Evolutionary conservation across 2,113 vertebrate species (phyloP).

Genomic region (Takifugu flavidus): DNA sequence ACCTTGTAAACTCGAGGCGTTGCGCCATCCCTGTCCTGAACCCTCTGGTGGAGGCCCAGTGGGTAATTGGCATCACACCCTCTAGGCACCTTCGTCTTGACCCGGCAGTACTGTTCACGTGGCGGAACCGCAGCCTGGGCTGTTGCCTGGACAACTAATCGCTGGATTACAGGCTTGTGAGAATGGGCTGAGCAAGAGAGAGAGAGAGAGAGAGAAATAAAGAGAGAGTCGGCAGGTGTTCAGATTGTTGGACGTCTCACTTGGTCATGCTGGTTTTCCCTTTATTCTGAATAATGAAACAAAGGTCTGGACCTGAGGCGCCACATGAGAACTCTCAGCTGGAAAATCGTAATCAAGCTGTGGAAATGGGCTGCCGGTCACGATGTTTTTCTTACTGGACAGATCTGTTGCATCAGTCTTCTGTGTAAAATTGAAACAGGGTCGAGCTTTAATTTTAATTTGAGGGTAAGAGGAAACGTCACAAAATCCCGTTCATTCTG

Average conservation of each 20-base stretch:
- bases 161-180: conserved; percentile 50
- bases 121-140: conserved; percentile 34
- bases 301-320: conserved; percentile 10
- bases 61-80: conserved; percentile 53
- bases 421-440: too few species aligned
- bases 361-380: too few species aligned
- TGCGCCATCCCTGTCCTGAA: conserved; percentile 25
- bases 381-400: conserved; percentile 2
- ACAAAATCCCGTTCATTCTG: too few species aligned
- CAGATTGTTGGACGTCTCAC: conserved; percentile 30
- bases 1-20: conserved; percentile 9
- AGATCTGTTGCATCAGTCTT: background rate
- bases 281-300: conserved; percentile 30
- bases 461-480: too few species aligned
- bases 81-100: conserved; percentile 53
- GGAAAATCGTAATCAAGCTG: conserved; percentile 16
- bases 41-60: conserved; percentile 24
- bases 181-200: conserved; percentile 1
- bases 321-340: conserved; percentile 24
- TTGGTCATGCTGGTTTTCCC: conserved; percentile 26
- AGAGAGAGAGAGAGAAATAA: background rate
- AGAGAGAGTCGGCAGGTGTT: conserved; percentile 14
- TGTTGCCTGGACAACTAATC: conserved; percentile 67
- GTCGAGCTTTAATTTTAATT: too few species aligned
- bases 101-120: conserved; percentile 36